phyloP scores from a whole-genome alignment of 2,113 vertebrate species.

The Mola mola region DNA sequence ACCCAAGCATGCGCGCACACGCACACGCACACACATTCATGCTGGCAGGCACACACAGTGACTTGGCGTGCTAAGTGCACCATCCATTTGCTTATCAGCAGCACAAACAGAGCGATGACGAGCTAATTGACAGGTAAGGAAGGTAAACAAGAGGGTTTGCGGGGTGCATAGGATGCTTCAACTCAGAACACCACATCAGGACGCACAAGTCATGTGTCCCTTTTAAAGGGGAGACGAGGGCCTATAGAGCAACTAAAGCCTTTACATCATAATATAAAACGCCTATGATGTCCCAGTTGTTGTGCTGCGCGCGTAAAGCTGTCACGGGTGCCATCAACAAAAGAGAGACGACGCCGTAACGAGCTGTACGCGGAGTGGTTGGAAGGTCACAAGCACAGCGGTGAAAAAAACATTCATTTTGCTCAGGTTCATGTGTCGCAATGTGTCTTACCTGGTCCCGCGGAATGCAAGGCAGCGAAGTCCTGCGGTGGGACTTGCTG shows the following conservation, averaged over 20 bases:
- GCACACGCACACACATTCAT: background rate
- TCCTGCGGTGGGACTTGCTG: constrained; percentile 92
- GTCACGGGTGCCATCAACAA: constrained; percentile 32
- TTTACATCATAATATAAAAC: no score
- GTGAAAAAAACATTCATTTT: background rate
- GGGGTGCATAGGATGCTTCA: background rate
- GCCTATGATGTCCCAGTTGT: background rate
- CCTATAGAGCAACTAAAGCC: no score
- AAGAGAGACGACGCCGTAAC: background rate
- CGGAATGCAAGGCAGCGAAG: constrained; percentile 95
- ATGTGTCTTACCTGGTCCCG: constrained; percentile 91
- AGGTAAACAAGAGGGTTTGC: no score
- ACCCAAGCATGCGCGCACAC: constrained; percentile 19
- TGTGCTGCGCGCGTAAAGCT: constrained; percentile 30
- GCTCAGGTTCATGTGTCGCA: constrained; percentile 5
- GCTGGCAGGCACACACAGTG: constrained; percentile 7
- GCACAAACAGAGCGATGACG: constrained; percentile 41
- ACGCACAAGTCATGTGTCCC: no score
- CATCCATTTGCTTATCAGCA: constrained; percentile 64
- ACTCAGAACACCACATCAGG: constrained; percentile 1
- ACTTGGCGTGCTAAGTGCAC: constrained; percentile 46
- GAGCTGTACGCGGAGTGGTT: background rate
- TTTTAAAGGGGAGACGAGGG: no score
- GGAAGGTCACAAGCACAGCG: constrained; percentile 32
- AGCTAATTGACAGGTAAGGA: constrained; percentile 25